Evolutionary conservation across 2,113 vertebrate species (phyloP), one percentile per base, ranked within the genome.

Genomic region (Jacana jacana): DNA sequence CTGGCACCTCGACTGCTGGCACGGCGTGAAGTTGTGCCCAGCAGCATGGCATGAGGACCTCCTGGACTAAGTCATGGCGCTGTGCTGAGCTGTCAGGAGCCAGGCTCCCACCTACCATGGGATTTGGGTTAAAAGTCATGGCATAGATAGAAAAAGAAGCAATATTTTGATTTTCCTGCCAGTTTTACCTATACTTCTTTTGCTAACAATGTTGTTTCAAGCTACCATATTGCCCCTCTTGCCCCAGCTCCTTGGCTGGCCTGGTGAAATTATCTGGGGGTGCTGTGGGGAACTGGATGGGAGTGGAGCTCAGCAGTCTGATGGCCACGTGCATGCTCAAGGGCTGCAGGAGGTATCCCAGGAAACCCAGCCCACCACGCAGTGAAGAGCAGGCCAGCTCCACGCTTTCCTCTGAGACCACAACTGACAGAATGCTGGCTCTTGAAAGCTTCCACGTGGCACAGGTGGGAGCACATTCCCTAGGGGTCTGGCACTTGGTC

Each of bases 301-400:
- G 23, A 52, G 11, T 1, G 1, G 69, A 61, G 46, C 24, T 1
- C 1, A n/a, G 20, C 1, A 0, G 19, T 42, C 25, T 1, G 1
- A 30, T 18, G 16, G 10, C 25, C 30, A 14, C 30, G 8, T 1
- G 0, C 7, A 0, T 60, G 65, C 44, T 39, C 6, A 7, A 23
- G 24, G 52, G 46, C 35, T 75, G 54, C 0, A 1, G 70, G 48
- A 37, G 48, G 31, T 24, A 17, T 28, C 27, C 35, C 0, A 0
- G 46, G 30, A 61, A 61, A 20, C 5, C 18, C 66, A 84, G 42
- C 24, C 37, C 42, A 46, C 14, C 2, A 19, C 42, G 14, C 0
- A 1, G 63, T 1, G 0, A 46, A 39, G 51, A 58, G 4, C 33
- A 22, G 71, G 23, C 23, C 0, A 3, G 37, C 42, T 42, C 48